Conservation (phyloP, 2,797 vertebrate species). For the Galagoides demidoff region DNA sequence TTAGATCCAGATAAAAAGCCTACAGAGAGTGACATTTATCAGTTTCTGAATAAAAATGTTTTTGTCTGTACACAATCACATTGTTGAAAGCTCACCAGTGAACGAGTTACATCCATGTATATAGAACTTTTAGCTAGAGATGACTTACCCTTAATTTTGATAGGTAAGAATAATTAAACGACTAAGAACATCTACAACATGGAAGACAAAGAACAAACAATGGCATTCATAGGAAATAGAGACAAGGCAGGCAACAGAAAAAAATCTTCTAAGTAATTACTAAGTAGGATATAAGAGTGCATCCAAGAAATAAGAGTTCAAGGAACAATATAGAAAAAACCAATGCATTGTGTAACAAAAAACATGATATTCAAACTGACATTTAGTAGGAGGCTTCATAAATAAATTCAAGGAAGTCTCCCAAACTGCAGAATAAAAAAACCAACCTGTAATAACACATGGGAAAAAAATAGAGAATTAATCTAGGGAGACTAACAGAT, state of each 20-base stretch:
- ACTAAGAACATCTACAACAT: background rate
- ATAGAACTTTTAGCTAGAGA: background rate
- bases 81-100: background rate
- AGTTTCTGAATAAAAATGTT: background rate
- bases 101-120: background rate
- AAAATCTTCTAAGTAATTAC: constrained; percentile 7
- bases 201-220: background rate
- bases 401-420: constrained; percentile 36
- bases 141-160: background rate
- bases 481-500: background rate
- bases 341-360: background rate
- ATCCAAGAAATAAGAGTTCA: background rate
- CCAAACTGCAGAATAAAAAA: background rate
- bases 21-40: background rate
- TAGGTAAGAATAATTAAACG: background rate
- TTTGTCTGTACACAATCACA: background rate
- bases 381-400: background rate
- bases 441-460: background rate
- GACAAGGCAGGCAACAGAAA: background rate
- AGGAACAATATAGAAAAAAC: background rate
- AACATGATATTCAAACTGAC: background rate
- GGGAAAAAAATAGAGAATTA: background rate
- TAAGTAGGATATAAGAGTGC: background rate
- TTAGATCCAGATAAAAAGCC: background rate
- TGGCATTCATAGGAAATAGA: background rate